phyloP scores from a whole-genome alignment of 2,797 vertebrate species.

The Potorous gilbertii region DNA sequence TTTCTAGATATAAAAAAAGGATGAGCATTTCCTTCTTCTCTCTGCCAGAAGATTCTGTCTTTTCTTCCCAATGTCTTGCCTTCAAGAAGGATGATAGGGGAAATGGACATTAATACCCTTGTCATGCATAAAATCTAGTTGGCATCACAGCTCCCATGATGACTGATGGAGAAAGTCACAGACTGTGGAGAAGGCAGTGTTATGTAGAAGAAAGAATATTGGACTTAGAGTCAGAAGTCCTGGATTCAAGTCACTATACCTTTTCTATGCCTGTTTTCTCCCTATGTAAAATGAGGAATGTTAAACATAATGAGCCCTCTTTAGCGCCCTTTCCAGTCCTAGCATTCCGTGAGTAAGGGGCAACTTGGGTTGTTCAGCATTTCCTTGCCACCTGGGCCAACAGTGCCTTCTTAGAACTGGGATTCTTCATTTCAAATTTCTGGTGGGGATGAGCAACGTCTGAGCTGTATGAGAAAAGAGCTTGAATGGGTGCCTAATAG shows the following conservation, averaged over 20 bases:
- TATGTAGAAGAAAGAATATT: accelerated
- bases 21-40: neutral
- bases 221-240: neutral
- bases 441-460: slow-evolving; percentile 50
- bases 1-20: slow-evolving; percentile 56
- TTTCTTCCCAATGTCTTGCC: neutral
- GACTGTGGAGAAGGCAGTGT: neutral
- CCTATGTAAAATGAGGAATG: neutral
- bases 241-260: neutral
- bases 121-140: neutral
- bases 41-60: neutral
- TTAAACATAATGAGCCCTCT: neutral
- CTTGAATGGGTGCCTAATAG: slow-evolving; percentile 76
- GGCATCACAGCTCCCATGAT: neutral
- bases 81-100: neutral
- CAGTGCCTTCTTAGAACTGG: accelerated
- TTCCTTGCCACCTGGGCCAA: neutral
- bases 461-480: slow-evolving; percentile 58
- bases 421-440: neutral
- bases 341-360: neutral
- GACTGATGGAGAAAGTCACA: neutral
- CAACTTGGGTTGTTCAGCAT: accelerated
- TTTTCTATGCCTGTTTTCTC: neutral
- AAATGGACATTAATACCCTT: neutral
- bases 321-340: neutral